Conservation (phyloP, 2,113 vertebrate species). For the Ellobius talpinus region DNA sequence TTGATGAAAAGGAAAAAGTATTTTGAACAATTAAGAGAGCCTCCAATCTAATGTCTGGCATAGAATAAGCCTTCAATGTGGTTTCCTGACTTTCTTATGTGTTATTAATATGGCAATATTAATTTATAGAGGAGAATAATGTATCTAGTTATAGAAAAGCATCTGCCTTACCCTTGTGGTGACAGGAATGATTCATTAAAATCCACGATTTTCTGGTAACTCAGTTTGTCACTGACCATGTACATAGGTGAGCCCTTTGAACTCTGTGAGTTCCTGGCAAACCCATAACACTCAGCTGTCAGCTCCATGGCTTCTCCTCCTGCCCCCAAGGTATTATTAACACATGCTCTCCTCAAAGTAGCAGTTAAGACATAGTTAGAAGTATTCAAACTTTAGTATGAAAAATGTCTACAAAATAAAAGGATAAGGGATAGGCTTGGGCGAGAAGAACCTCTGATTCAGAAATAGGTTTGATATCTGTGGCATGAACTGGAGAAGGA, state of each 20-base stretch:
- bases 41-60: not conserved
- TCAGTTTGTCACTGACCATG: not conserved
- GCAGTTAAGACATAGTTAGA: not conserved
- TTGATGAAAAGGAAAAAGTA: constrained; percentile 14
- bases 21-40: not conserved
- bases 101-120: not conserved
- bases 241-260: not conserved
- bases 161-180: not conserved
- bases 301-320: not conserved
- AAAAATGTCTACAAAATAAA: not conserved
- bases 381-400: not conserved
- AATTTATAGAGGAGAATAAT: not conserved
- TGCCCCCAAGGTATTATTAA: too few species aligned
- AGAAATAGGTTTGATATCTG: not conserved
- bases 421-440: not conserved
- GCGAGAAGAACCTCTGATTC: not conserved
- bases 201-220: not conserved
- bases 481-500: not conserved
- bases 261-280: not conserved
- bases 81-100: not conserved
- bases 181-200: not conserved
- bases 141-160: not conserved
- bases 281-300: not conserved
- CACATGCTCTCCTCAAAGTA: not conserved
- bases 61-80: not conserved